phyloP scores from a whole-genome alignment of 1,140 invertebrate species.

The Globodera ellingtonae region DNA sequence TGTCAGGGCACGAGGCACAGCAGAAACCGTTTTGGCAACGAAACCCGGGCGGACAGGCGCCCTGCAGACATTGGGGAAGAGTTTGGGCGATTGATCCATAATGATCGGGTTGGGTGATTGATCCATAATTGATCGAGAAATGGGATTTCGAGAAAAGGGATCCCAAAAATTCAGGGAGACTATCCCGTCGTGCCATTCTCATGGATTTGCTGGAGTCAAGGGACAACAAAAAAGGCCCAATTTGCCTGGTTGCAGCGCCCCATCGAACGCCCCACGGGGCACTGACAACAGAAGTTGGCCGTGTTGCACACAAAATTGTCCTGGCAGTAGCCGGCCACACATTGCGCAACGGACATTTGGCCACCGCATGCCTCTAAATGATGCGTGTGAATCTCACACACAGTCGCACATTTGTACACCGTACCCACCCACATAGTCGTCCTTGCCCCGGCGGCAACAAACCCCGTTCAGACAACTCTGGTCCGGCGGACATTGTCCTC shows the following conservation, averaged over 20 bases:
- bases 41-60: constrained; percentile 46
- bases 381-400: not conserved
- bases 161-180: no score
- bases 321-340: constrained; percentile 31
- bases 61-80: not conserved
- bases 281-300: constrained; percentile 55
- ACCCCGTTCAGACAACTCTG: constrained; percentile 55
- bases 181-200: no score
- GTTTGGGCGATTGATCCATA: no score
- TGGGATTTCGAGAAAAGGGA: no score
- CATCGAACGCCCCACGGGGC: constrained; percentile 44
- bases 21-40: constrained; percentile 54
- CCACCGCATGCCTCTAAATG: constrained; percentile 49
- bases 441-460: constrained; percentile 44
- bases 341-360: constrained; percentile 39
- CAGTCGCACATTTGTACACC: not conserved
- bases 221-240: not conserved
- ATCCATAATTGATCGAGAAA: no score
- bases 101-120: no score
- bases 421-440: constrained; percentile 42
- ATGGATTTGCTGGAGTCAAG: not conserved
- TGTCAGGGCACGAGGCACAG: constrained; percentile 51
- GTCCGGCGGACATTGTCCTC: constrained; percentile 30
- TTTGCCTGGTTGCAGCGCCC: constrained; percentile 48
- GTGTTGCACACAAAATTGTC: constrained; percentile 41